These are phyloP conservation scores for Pristionchus maxplancki DNA, from an alignment of 2,888 invertebrate genomes.

Conservation along the genomic window DNA sequence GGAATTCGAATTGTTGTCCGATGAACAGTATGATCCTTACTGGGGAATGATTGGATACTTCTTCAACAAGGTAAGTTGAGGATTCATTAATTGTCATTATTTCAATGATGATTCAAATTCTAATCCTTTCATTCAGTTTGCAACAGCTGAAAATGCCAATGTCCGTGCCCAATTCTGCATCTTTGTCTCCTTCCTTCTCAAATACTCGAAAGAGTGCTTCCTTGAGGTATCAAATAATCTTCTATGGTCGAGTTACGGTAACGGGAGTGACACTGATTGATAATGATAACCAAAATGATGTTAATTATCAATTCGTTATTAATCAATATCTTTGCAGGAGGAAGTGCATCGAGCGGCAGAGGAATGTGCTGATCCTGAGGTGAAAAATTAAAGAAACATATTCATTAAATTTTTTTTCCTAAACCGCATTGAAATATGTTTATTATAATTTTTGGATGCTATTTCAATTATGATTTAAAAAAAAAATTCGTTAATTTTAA, in stretches of 20 bases:
- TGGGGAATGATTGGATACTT: not conserved
- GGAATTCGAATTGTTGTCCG: not conserved
- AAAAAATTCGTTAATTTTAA: no score
- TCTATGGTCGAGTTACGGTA: no score
- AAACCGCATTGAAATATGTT: no score
- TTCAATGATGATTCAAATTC: not conserved
- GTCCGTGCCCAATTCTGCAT: not conserved
- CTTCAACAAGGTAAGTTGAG: not conserved
- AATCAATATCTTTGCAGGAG: not conserved
- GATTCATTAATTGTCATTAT: not conserved
- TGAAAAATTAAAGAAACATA: no score
- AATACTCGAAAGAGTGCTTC: not conserved
- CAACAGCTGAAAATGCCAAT: not conserved
- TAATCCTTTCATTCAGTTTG: no score
- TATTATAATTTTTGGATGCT: no score
- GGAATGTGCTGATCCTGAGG: not conserved
- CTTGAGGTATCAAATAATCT: not conserved
- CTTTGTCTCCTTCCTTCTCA: not conserved
- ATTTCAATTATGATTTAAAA: no score
- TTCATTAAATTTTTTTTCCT: no score
- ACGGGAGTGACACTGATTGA: no score
- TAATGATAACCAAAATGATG: no score
- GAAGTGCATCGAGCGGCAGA: not conserved
- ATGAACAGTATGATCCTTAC: not conserved
- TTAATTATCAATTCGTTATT: no score